phyloP scores from a whole-genome alignment of 2,797 vertebrate genomes.

The Chloroceryle inda region DNA sequence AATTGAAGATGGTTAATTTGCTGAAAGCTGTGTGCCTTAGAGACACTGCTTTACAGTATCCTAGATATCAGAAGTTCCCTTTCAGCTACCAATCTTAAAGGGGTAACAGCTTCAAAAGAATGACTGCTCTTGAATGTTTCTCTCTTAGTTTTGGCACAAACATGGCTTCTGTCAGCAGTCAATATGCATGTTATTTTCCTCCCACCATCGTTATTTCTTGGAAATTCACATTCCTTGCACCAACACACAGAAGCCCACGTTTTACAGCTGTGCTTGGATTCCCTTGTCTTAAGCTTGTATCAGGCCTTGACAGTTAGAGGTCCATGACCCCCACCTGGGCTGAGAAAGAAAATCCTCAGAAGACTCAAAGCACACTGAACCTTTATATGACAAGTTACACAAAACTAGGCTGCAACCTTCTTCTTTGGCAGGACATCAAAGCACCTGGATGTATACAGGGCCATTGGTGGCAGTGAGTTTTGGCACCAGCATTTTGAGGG shows the following conservation, averaged over 20 bases:
- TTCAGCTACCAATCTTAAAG: constrained; percentile 35
- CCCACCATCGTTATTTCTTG: constrained; percentile 53
- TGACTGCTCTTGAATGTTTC: not conserved
- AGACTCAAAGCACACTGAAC: not conserved
- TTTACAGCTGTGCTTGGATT: constrained; percentile 50
- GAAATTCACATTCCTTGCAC: constrained; percentile 59
- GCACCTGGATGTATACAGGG: not conserved
- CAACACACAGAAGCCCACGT: constrained; percentile 39
- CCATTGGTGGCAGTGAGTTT: not conserved
- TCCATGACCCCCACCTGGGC: not conserved
- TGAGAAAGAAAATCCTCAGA: not conserved
- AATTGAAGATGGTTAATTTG: not conserved
- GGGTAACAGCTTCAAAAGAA: constrained; percentile 16
- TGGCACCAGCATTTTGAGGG: not conserved
- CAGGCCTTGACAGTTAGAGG: not conserved
- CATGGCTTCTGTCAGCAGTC: constrained; percentile 16
- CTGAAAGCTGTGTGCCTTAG: not conserved
- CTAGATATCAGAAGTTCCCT: not conserved
- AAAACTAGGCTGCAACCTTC: not conserved
- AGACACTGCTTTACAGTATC: not conserved
- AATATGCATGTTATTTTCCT: constrained; percentile 46
- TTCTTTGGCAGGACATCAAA: not conserved
- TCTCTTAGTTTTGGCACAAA: constrained; percentile 35
- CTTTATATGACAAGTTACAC: not conserved
- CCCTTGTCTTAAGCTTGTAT: not conserved